Evolutionary conservation across 2,113 vertebrate genomes (phyloP).

Genomic region (Hoplias malabaricus): DNA sequence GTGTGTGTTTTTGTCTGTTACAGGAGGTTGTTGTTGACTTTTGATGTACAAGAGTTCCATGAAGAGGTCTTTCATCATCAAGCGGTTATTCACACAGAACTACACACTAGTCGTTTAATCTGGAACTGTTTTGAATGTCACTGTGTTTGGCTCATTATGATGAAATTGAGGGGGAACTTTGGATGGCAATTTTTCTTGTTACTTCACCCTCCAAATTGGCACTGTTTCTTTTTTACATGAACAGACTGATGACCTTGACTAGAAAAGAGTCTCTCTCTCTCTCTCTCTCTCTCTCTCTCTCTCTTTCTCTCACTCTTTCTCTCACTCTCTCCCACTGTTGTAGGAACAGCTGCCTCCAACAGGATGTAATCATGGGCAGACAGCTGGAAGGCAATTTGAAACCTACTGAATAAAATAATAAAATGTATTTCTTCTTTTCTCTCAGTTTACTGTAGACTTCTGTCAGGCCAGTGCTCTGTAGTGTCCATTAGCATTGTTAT

Average conservation of each 20-base stretch:
- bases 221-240: neutral
- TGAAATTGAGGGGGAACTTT: neutral
- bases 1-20: too few relatives aligned
- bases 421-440: conserved; percentile 23
- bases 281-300: neutral
- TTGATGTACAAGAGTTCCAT: too few relatives aligned
- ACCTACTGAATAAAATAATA: conserved; percentile 22
- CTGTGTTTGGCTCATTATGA: neutral
- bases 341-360: conserved; percentile 45
- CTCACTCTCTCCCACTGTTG: neutral
- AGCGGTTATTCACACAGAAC: neutral
- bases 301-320: neutral
- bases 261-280: conserved; percentile 9
- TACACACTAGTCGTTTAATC: neutral
- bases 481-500: neutral
- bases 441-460: neutral
- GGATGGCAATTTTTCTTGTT: neutral
- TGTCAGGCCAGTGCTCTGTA: neutral
- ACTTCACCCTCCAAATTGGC: neutral
- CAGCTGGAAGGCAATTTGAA: conserved; percentile 44
- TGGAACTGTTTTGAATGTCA: neutral
- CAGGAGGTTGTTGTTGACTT: too few relatives aligned
- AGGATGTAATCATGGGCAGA: conserved; percentile 41
- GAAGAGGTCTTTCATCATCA: neutral
- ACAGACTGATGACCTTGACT: conserved; percentile 1